Evolutionary conservation across 2,113 vertebrate species (phyloP).

Genomic region (Petaurus breviceps): DNA sequence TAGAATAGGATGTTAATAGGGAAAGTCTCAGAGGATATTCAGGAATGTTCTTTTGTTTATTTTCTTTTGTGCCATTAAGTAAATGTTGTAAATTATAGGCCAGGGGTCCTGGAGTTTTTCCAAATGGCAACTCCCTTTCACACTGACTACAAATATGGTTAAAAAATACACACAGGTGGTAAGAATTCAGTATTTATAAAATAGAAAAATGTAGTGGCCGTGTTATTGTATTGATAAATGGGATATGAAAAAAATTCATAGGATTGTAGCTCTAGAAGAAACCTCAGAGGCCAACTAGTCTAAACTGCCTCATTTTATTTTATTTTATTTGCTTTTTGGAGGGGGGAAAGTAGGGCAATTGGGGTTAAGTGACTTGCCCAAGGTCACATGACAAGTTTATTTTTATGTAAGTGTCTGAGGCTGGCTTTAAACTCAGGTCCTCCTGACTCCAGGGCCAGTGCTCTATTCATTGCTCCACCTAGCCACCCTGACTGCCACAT

Average conservation of each 20-base stretch:
- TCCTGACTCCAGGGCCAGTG: too few relatives aligned
- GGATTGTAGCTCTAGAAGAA: not conserved
- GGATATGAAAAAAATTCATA: not conserved
- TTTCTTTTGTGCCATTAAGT: conserved; percentile 70
- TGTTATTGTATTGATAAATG: not conserved
- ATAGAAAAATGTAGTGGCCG: not conserved
- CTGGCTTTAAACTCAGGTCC: too few relatives aligned
- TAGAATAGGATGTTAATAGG: conserved; percentile 65
- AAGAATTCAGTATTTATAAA: not conserved
- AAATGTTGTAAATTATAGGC: conserved; percentile 67
- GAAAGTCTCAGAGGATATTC: conserved; percentile 69
- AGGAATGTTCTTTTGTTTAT: conserved; percentile 53
- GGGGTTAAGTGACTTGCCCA: too few relatives aligned
- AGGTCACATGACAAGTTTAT: too few relatives aligned
- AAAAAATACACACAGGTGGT: not conserved
- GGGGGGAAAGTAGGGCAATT: too few relatives aligned
- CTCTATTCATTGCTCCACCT: too few relatives aligned
- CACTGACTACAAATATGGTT: conserved; percentile 14
- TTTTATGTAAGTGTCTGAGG: too few relatives aligned
- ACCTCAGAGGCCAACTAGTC: not conserved
- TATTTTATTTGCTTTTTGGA: too few relatives aligned
- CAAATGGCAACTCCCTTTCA: conserved; percentile 66
- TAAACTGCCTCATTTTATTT: not conserved
- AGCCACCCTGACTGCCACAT: not conserved
- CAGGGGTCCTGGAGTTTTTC: conserved; percentile 61